These are phyloP conservation scores for Crossaster papposus DNA, from an alignment of 53 echinoderm and acorn worm genomes.

Conservation along the genomic window DNA sequence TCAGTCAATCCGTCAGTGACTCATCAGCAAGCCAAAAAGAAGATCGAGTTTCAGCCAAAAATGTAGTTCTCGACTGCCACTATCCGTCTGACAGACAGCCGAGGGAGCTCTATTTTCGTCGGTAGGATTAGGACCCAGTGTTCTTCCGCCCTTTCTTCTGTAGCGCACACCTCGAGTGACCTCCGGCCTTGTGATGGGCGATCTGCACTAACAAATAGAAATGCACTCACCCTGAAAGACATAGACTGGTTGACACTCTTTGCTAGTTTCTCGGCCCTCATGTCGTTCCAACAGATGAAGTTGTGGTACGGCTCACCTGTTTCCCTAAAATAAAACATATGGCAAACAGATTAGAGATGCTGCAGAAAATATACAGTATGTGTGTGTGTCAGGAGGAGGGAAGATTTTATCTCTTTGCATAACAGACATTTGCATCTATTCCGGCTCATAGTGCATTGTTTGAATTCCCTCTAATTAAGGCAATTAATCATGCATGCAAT, in stretches of 20 bases:
- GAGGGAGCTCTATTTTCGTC: too few species aligned
- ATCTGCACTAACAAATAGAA: too few species aligned
- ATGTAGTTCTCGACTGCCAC: not conserved
- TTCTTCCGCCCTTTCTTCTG: too few species aligned
- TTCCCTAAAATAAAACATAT: slow-evolving; percentile 42
- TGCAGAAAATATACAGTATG: too few species aligned
- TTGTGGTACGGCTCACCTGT: slow-evolving; percentile 81
- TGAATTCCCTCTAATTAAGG: not conserved
- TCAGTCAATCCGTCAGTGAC: not conserved
- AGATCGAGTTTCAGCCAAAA: too few species aligned
- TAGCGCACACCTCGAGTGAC: too few species aligned
- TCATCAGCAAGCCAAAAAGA: too few species aligned
- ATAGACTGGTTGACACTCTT: slow-evolving; percentile 72
- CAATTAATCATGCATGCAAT: not conserved
- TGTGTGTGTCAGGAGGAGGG: too few species aligned
- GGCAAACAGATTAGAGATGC: not conserved
- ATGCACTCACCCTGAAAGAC: slow-evolving; percentile 77
- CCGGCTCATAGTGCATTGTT: too few species aligned
- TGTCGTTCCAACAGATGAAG: slow-evolving; percentile 97
- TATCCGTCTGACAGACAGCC: not conserved
- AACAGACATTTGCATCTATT: too few species aligned
- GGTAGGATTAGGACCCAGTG: not conserved
- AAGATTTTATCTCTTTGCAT: too few species aligned
- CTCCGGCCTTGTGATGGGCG: too few species aligned
- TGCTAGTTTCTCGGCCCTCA: slow-evolving; percentile 68